Base-by-base conservation (phyloP, 2,888 invertebrate genomes). In the Conomelus anceps region DNA sequence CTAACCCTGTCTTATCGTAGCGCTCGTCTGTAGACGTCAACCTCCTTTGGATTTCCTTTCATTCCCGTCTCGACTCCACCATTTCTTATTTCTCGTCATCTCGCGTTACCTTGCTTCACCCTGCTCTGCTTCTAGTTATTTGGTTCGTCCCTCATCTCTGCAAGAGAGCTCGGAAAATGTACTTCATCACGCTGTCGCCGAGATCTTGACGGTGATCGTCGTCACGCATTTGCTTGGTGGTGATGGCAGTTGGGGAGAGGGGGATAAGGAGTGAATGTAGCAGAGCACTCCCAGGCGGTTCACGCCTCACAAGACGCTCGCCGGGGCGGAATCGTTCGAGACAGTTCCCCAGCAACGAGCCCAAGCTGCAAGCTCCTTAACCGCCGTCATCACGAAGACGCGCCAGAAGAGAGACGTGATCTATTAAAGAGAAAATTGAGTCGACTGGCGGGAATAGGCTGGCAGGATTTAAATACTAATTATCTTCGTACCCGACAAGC, bases 371-470 rank as follows among this genome's bases (percentile, higher is more conserved):
- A 63, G 63, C 63, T 63, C 63, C 63, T 63, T n/a, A 63, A 13
- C 34, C 34, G 34, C 34, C 34, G 11, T 34, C 34, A 34, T 34
- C 34, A 34, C 34, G 34, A 34, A 63, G 63, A 63, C 63, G 63
- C 63, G 63, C 63, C n/a, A n/a, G 63, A 63, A 63, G 29, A 24
- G 86, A 86, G 86, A 86, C 86, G 86, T 86, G 86, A 86, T 86
- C 86, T 29, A 86, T 86, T 86, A 86, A 86, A 86, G 86, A 86
- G 86, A 86, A 86, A 86, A 86, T 86, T 86, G 86, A 26, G 86
- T 26, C 29, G 17, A 24, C 24, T 63, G 63, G n/a, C 63, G 63
- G 24, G 86, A 86, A 29, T 86, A 86, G 26, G 24, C 86, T 86
- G 86, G 86, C 26, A 86, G 26, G 86, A 86, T 86, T 86, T 86